These are phyloP conservation scores for Flexamia atlantica DNA, from an alignment of 2,888 invertebrate species.

Conservation along the genomic window DNA sequence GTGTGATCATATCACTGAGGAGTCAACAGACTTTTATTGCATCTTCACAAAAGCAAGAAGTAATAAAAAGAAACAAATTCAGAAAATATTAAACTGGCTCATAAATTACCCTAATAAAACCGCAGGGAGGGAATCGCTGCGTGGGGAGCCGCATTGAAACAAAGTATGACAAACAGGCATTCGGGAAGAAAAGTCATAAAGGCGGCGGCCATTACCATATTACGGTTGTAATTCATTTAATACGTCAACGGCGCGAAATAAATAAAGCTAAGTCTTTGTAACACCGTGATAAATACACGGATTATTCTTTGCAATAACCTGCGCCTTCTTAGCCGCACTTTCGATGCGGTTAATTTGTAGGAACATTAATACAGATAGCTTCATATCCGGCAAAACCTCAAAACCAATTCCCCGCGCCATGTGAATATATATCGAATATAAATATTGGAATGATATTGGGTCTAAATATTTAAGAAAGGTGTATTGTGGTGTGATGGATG, in stretches of 20 bases:
- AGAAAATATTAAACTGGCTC: neutral
- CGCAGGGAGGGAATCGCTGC: neutral
- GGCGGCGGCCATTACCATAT: constrained; percentile 18
- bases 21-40: no score
- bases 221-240: constrained; percentile 27
- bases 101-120: constrained; percentile 39
- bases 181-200: constrained; percentile 35
- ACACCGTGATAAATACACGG: neutral
- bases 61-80: neutral
- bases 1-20: no score
- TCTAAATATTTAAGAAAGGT: constrained; percentile 53
- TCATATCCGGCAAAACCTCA: constrained; percentile 46
- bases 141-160: constrained; percentile 13
- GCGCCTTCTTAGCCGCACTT: neutral
- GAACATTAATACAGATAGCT: constrained; percentile 52
- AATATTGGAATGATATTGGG: constrained; percentile 53
- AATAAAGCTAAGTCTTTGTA: constrained; percentile 34
- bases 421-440: constrained; percentile 56
- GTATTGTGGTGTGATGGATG: constrained; percentile 48
- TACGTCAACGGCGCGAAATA: constrained; percentile 1
- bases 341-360: constrained; percentile 15
- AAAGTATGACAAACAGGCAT: constrained; percentile 22
- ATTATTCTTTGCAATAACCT: neutral
- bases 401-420: constrained; percentile 40
- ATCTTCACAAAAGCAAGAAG: neutral